Conservation (phyloP, 2,888 invertebrate genomes). For the Nematopogon swammerdamellus region DNA sequence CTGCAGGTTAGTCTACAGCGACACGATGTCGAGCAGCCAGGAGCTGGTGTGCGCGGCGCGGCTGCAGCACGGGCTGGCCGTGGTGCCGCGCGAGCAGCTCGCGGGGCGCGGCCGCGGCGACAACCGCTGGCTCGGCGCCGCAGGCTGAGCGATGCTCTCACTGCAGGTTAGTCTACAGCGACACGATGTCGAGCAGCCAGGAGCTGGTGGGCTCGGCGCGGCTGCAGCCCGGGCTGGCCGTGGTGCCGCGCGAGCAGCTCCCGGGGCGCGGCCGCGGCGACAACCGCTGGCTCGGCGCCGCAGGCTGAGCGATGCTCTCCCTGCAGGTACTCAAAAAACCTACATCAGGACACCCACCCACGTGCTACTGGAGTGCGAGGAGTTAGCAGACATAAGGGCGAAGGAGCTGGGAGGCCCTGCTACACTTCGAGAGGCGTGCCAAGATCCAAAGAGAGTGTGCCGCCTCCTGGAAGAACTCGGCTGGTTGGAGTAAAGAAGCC, state of each 20-base stretch:
- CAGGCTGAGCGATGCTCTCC: slow-evolving; percentile 88
- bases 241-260: slow-evolving; percentile 77
- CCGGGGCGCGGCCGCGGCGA: slow-evolving; percentile 63
- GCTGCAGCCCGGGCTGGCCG: slow-evolving; percentile 72
- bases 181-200: slow-evolving; percentile 76
- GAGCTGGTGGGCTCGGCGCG: slow-evolving; percentile 56
- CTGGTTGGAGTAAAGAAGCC: too few species aligned
- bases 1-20: slow-evolving; percentile 81
- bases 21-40: slow-evolving; percentile 76
- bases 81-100: slow-evolving; percentile 77
- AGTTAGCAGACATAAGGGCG: too few species aligned
- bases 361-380: too few species aligned
- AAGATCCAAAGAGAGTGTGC: too few species aligned
- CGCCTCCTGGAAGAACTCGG: too few species aligned
- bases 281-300: slow-evolving; percentile 87
- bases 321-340: too few species aligned
- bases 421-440: too few species aligned
- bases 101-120: slow-evolving; percentile 63
- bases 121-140: slow-evolving; percentile 87
- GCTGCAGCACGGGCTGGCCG: slow-evolving; percentile 72
- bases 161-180: slow-evolving; percentile 82
- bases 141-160: slow-evolving; percentile 88
- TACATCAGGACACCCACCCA: slow-evolving; percentile 18
- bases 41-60: slow-evolving; percentile 56
- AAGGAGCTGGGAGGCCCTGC: too few species aligned